Conservation (phyloP, 2,888 invertebrate species). For the Candidula unifasciata region DNA sequence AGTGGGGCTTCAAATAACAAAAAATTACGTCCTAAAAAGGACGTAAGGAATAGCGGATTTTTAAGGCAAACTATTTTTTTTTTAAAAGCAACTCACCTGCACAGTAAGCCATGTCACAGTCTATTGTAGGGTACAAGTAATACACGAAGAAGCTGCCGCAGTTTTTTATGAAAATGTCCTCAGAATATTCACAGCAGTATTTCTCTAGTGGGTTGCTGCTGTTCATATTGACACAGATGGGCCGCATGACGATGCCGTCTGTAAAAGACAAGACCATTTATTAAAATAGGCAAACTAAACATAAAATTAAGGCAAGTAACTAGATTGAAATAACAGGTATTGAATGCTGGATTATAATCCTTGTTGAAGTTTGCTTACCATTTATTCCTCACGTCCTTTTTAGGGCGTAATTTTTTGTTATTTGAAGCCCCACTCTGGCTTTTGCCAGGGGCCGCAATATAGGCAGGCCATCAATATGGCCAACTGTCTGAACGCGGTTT, state of each 20-base stretch:
- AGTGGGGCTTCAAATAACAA: no score
- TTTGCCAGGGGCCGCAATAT: no score
- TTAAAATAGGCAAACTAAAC: background rate
- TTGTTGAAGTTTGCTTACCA: no score
- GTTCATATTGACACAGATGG: conserved; percentile 39
- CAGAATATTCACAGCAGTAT: conserved; percentile 44
- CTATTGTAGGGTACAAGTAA: conserved; percentile 42
- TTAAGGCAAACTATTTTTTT: no score
- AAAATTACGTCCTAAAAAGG: no score
- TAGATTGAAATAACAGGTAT: background rate
- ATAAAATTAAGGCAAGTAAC: background rate
- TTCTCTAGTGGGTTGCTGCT: background rate
- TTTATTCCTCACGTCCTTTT: no score
- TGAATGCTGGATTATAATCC: no score
- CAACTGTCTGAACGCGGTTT: no score
- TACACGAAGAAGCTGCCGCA: conserved; percentile 45
- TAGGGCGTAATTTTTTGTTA: no score
- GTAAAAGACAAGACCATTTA: background rate
- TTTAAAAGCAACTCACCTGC: conserved; percentile 16
- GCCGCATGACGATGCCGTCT: conserved; percentile 37
- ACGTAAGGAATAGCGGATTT: no score
- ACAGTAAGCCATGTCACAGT: conserved; percentile 45
- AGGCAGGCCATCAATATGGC: no score
- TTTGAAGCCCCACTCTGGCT: no score
- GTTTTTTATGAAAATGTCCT: conserved; percentile 42